These are phyloP conservation scores for Neostethus bicornis DNA, from an alignment of 2,797 vertebrate genomes.

Conservation along the genomic window DNA sequence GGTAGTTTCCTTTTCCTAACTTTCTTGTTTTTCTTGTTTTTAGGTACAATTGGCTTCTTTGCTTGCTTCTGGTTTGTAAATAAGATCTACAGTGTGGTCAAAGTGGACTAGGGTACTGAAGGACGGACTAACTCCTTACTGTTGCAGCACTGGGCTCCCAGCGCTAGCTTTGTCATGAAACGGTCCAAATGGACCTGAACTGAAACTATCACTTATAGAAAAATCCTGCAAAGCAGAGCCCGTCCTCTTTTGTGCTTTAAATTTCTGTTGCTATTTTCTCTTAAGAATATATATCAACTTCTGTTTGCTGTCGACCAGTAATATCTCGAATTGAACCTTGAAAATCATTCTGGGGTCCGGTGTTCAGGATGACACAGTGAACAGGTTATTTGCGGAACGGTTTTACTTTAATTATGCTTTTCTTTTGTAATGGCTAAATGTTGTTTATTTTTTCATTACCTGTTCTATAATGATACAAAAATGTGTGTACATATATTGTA, in stretches of 20 bases:
- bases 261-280: constrained; percentile 58
- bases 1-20: constrained; percentile 15
- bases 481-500: constrained; percentile 71
- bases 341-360: constrained; percentile 61
- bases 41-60: constrained; percentile 98
- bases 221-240: constrained; percentile 58
- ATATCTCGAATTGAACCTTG: constrained; percentile 61
- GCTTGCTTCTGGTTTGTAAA: constrained; percentile 99
- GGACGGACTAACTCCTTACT: constrained; percentile 36
- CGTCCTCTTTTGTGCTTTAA: constrained; percentile 74
- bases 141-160: constrained; percentile 35
- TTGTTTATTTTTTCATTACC: constrained; percentile 57
- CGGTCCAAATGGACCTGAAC: constrained; percentile 54
- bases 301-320: constrained; percentile 65
- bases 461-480: constrained; percentile 59
- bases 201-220: constrained; percentile 58
- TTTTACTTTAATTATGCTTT: constrained; percentile 64
- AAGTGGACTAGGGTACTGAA: constrained; percentile 89
- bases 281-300: constrained; percentile 46
- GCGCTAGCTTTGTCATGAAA: constrained; percentile 45
- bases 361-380: constrained; percentile 55
- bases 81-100: constrained; percentile 99
- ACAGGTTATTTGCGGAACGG: constrained; percentile 41
- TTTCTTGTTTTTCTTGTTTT: constrained; percentile 23
- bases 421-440: constrained; percentile 56